Conservation (phyloP, 2,888 invertebrate genomes). For the Agriopis marginaria region DNA sequence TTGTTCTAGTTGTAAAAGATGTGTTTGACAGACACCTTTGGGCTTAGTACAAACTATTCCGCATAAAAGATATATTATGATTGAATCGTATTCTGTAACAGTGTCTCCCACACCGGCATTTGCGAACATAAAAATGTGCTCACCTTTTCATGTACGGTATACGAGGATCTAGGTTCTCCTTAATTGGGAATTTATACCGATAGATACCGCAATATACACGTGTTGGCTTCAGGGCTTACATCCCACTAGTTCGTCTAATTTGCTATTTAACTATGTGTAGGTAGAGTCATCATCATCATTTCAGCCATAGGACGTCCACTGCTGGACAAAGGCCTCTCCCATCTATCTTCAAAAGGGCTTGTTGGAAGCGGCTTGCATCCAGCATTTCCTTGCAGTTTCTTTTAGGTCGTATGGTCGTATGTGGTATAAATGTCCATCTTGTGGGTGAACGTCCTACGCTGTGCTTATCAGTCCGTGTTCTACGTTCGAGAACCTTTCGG, state of each 20-base stretch:
- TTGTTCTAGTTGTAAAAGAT: too few relatives aligned
- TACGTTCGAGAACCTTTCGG: too few relatives aligned
- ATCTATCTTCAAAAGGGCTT: neutral
- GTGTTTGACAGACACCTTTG: too few relatives aligned
- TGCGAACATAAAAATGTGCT: neutral
- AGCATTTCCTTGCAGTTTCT: too few relatives aligned
- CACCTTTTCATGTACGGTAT: neutral
- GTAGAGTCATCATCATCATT: too few relatives aligned
- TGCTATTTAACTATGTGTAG: neutral
- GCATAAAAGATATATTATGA: neutral
- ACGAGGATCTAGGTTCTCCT: constrained; percentile 11
- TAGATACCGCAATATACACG: constrained; percentile 12
- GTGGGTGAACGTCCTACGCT: too few relatives aligned
- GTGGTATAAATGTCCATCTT: too few relatives aligned
- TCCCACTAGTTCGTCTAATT: constrained; percentile 12
- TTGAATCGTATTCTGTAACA: neutral
- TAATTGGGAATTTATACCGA: constrained; percentile 27
- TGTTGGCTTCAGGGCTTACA: constrained; percentile 16
- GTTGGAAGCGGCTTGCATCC: too few relatives aligned
- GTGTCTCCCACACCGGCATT: neutral
- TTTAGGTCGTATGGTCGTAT: too few relatives aligned
- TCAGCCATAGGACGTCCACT: too few relatives aligned
- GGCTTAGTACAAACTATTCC: neutral
- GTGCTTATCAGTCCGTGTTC: too few relatives aligned
- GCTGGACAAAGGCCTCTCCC: too few relatives aligned